Conservation (phyloP, 2,888 invertebrate genomes). For the Baronia brevicornis region DNA sequence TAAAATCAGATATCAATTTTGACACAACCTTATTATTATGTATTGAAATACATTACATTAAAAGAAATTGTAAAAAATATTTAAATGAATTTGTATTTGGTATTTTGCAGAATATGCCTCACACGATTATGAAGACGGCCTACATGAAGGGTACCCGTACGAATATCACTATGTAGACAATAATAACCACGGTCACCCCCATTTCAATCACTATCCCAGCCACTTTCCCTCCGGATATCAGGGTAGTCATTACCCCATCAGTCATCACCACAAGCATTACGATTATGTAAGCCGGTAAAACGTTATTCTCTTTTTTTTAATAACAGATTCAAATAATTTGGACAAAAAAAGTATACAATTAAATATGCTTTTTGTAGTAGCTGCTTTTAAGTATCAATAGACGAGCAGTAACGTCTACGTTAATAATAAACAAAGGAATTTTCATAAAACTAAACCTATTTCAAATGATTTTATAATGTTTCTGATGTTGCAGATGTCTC, state of each 20-base stretch:
- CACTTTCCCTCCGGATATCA: conserved; percentile 28
- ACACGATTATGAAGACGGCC: conserved; percentile 51
- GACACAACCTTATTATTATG: not conserved
- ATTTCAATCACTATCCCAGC: conserved; percentile 26
- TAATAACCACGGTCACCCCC: conserved; percentile 27
- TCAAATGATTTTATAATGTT: too few species aligned
- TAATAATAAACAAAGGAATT: too few species aligned
- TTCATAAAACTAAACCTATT: too few species aligned
- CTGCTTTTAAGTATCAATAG: too few species aligned
- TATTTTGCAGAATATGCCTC: conserved; percentile 39
- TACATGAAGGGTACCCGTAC: conserved; percentile 40
- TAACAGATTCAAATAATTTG: too few species aligned
- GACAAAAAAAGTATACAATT: too few species aligned
- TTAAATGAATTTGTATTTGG: not conserved
- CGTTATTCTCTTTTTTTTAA: too few species aligned
- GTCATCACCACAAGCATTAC: conserved; percentile 43
- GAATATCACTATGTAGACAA: conserved; percentile 36
- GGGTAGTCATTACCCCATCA: conserved; percentile 21
- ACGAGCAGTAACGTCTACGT: too few species aligned
- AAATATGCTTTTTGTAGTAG: too few species aligned
- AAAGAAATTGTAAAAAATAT: not conserved
- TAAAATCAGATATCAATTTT: conserved; percentile 1
- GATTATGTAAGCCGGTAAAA: conserved; percentile 60
- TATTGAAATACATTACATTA: not conserved
- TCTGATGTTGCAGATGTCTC: too few species aligned